Conservation (phyloP, 2,113 vertebrate genomes). For the Elephantulus edwardii region DNA sequence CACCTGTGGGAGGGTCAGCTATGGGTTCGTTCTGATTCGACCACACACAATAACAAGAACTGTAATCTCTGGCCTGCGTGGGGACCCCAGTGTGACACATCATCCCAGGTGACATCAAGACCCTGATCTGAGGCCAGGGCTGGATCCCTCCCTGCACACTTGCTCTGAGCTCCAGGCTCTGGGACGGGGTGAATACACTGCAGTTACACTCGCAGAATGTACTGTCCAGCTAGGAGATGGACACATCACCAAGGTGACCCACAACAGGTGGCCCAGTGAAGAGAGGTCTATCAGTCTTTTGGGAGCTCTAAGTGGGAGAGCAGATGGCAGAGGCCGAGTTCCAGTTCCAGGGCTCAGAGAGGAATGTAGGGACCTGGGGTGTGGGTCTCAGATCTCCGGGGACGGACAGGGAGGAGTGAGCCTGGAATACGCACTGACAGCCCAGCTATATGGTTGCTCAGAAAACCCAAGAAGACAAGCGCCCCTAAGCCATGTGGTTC, state of each 20-base stretch:
- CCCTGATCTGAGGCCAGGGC: not conserved
- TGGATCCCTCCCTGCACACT: not conserved
- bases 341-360: not conserved
- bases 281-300: not conserved
- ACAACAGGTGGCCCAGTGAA: accelerated
- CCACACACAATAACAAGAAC: too few relatives aligned
- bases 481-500: too few relatives aligned
- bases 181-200: not conserved
- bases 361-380: not conserved
- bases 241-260: not conserved
- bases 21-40: too few relatives aligned
- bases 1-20: too few relatives aligned
- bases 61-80: not conserved
- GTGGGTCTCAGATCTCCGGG: not conserved
- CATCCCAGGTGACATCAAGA: not conserved
- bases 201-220: not conserved
- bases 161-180: not conserved
- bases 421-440: accelerated
- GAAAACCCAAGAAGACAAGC: too few relatives aligned
- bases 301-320: too few relatives aligned
- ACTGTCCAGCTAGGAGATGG: not conserved
- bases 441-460: too few relatives aligned
- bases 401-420: not conserved
- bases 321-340: not conserved
- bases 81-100: not conserved